phyloP scores from a whole-genome alignment of 2,888 invertebrate genomes.

The Polydrusus cervinus region DNA sequence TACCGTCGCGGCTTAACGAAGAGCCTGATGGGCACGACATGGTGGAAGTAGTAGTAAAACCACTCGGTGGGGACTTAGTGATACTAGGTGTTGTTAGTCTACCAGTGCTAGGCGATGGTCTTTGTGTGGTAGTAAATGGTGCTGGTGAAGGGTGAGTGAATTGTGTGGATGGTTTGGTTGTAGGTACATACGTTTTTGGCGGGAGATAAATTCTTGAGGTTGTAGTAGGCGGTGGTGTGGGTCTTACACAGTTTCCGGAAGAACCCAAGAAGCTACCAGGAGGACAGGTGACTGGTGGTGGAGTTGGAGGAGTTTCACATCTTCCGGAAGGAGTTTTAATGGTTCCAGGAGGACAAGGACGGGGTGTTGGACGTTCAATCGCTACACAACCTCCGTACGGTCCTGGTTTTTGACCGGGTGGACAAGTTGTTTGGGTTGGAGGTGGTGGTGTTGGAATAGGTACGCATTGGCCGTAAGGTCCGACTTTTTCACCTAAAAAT shows the following conservation, averaged over 20 bases:
- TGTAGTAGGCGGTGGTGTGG: constrained; percentile 50
- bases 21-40: constrained; percentile 44
- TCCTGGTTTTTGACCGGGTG: constrained; percentile 16
- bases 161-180: constrained; percentile 56
- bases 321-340: constrained; percentile 56
- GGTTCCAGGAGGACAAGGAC: constrained; percentile 58
- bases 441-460: constrained; percentile 42
- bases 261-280: constrained; percentile 52
- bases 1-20: constrained; percentile 35
- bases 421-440: constrained; percentile 35
- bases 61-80: constrained; percentile 33
- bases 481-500: constrained; percentile 35
- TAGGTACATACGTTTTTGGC: constrained; percentile 61
- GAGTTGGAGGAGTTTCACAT: constrained; percentile 55
- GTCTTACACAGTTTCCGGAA: constrained; percentile 55
- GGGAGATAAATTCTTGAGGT: constrained; percentile 59
- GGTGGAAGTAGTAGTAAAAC: constrained; percentile 38
- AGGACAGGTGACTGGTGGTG: constrained; percentile 54
- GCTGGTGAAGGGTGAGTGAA: constrained; percentile 54
- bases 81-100: constrained; percentile 55
- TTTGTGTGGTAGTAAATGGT: constrained; percentile 54
- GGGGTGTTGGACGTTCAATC: constrained; percentile 42
- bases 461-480: constrained; percentile 58
- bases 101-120: constrained; percentile 52
- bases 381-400: constrained; percentile 26